Base-by-base conservation (phyloP, 64 coral and sea anemone species). In the Dendrophyllia cribrosa region DNA sequence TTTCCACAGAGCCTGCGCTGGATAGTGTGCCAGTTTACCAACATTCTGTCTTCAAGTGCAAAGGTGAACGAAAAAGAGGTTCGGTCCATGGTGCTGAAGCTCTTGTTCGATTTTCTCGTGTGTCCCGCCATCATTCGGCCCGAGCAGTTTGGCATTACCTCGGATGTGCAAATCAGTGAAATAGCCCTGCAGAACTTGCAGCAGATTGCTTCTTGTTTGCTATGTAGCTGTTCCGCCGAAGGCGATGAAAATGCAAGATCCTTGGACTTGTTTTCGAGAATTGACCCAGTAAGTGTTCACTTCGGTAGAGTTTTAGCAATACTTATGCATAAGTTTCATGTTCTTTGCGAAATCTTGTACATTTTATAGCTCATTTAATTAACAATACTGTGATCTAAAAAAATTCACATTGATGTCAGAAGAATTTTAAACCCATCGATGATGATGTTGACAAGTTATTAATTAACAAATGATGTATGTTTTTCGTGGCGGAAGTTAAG, bases 151-250 rank as follows among this genome's bases (percentile, higher is more conserved):
- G 95, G 95, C 51, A 97, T 97, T n/a, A 97, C 93, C 8, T 97
- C 95, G 5, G 95, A 97, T 71, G 79, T 97, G 50, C 95, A 97
- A 91, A 92, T 97, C 43, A 97, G 95, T 22, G 87, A 97, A 70
- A 80, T 90, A 81, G 95, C 95, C 25, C 76, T 83, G 23, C 67
- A 72, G 13, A 97, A 97, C 78, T 73, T 97, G 34, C 95, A 97
- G 47, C 92, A 94, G 55, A 94, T 94, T 24, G 90, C 90, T 69
- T 94, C 95, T 7, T 91, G 91, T 71, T 83, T 97, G 82, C 77
- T 75, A 21, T 63, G 66, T 26, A 61, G 86, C 14, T 94, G 87
- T 68, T 51, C 74, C 46, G 43, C 77, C 24, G 34, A 83, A 51
- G 72, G 86, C 45, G 86, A 48, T 13, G 75, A 84, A 67, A 67